phyloP scores from a whole-genome alignment of 2,797 vertebrate genomes.

The Schizothorax lantsangensis region DNA sequence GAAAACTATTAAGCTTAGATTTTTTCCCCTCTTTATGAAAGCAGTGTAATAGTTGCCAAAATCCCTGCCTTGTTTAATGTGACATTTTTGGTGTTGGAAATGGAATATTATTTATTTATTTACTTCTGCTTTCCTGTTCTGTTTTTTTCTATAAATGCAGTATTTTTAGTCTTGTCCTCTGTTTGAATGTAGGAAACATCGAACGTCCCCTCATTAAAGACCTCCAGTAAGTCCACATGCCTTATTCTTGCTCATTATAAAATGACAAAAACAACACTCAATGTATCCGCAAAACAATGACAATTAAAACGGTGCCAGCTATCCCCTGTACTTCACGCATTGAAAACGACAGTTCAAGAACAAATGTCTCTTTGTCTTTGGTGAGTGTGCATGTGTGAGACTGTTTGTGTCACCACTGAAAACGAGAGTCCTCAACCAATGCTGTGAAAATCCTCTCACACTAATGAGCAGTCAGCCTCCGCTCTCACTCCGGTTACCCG shows the following conservation, averaged over 20 bases:
- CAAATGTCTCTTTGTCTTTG: constrained; percentile 10
- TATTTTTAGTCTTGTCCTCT: constrained; percentile 2
- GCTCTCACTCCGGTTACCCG: neutral
- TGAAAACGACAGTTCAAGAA: neutral
- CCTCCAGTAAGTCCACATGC: neutral
- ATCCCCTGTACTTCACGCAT: neutral
- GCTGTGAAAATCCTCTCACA: neutral
- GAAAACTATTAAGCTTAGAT: neutral
- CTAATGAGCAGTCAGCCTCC: constrained; percentile 31
- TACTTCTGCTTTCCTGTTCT: neutral
- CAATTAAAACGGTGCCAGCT: constrained; percentile 11
- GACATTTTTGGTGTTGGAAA: neutral
- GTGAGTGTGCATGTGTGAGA: neutral
- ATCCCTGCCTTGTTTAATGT: neutral
- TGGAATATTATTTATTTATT: neutral
- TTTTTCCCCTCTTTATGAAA: neutral
- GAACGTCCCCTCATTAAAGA: constrained; percentile 28
- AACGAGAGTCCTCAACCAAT: constrained; percentile 26
- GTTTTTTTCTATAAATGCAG: neutral
- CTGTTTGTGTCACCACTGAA: neutral
- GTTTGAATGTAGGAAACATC: constrained; percentile 12
- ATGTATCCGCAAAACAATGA: constrained; percentile 14
- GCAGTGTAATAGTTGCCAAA: neutral
- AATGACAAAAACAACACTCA: constrained; percentile 16
- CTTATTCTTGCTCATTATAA: constrained; percentile 20